Evolutionary conservation across 2,888 invertebrate species (phyloP).

Genomic region (Plemyria rubiginata): DNA sequence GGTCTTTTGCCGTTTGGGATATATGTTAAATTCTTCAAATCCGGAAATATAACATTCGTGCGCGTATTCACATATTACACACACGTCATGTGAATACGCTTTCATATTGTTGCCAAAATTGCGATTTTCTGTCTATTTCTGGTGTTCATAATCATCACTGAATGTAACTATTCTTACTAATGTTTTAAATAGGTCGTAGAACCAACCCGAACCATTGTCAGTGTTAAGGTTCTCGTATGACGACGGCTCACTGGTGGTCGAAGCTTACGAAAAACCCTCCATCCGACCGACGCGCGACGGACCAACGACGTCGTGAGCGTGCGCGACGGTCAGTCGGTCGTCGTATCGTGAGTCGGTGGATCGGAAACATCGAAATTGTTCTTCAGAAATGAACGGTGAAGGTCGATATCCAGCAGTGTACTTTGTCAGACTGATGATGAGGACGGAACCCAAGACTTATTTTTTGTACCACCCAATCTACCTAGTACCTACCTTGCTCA

Average conservation of each 20-base stretch:
- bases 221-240: too few relatives aligned
- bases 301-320: too few relatives aligned
- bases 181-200: neutral
- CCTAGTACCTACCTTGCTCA: neutral
- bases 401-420: neutral
- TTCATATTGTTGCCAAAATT: constrained; percentile 52
- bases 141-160: neutral
- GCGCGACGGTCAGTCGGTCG: too few relatives aligned
- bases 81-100: constrained; percentile 29
- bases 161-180: too few relatives aligned
- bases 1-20: neutral
- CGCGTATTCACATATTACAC: constrained; percentile 21
- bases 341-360: too few relatives aligned
- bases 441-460: neutral
- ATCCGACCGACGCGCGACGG: too few relatives aligned
- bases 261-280: too few relatives aligned
- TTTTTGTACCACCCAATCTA: neutral
- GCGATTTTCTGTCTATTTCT: constrained; percentile 21
- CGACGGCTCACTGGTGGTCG: too few relatives aligned
- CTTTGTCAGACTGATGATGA: neutral
- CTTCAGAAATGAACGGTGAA: neutral
- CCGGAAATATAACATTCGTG: constrained; percentile 13
- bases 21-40: neutral
- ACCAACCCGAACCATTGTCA: neutral
- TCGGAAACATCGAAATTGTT: neutral